phyloP scores from a whole-genome alignment of 2,888 invertebrate genomes.

The Frankliniella fusca region DNA sequence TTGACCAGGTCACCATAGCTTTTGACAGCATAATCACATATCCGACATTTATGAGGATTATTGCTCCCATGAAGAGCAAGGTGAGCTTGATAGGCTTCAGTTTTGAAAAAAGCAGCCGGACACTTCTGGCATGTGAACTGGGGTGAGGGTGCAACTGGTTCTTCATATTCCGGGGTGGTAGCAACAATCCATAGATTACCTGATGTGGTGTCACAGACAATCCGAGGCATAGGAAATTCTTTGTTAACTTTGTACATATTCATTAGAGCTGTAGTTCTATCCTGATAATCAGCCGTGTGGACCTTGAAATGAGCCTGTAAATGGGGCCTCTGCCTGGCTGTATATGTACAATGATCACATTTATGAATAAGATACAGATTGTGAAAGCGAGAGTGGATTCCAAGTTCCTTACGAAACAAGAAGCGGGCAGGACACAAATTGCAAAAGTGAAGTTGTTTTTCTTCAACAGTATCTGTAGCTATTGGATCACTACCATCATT shows the following conservation, averaged over 20 bases:
- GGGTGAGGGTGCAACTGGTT: slow-evolving; percentile 29
- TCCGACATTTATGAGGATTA: slow-evolving; percentile 62
- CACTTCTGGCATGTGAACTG: slow-evolving; percentile 58
- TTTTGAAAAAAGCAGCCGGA: slow-evolving; percentile 69
- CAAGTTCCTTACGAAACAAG: slow-evolving; percentile 68
- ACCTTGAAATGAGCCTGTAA: slow-evolving; percentile 65
- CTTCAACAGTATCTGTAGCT: slow-evolving; percentile 33
- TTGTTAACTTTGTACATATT: slow-evolving; percentile 55
- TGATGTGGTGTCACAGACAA: slow-evolving; percentile 16
- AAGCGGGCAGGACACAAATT: slow-evolving; percentile 79
- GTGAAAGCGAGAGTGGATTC: slow-evolving; percentile 69
- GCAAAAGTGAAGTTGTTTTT: slow-evolving; percentile 64
- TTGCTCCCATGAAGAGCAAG: slow-evolving; percentile 61
- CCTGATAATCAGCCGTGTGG: slow-evolving; percentile 74
- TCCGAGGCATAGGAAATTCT: neutral
- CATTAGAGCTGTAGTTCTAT: slow-evolving; percentile 65
- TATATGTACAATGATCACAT: slow-evolving; percentile 74
- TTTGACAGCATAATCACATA: slow-evolving; percentile 67
- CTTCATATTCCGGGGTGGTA: neutral
- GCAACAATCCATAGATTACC: slow-evolving; percentile 3
- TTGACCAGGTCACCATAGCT: slow-evolving; percentile 63
- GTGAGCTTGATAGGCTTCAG: slow-evolving; percentile 66
- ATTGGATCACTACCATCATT: neutral
- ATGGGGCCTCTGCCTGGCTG: slow-evolving; percentile 65
- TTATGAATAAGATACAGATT: slow-evolving; percentile 59